Evolutionary conservation across 2,888 invertebrate genomes (phyloP), one percentile per base, ranked within the genome.

Genomic region (Eristalinus aeneus): DNA sequence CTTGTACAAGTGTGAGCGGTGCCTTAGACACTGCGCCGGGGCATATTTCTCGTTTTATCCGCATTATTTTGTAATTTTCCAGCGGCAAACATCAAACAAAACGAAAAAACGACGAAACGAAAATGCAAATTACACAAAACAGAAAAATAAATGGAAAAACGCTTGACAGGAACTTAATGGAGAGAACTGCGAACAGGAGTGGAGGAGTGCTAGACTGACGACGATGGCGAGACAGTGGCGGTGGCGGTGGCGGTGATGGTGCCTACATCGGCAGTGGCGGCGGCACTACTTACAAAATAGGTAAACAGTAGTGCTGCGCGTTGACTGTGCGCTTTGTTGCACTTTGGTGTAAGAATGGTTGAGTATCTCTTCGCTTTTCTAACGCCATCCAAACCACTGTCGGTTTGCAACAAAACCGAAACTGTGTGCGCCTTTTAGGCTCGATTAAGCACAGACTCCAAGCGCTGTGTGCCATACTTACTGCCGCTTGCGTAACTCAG

Each of bases 51-150:
- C 76, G 77, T 54, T 86, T 74, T 86, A 86, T 86, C 82, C 86
- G 77, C 86, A 82, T 78, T 86, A 78, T 86, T 82, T 81, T 86
- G 86, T 86, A 86, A 86, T 86, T 86, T 82, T 81, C 81, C 74
- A 82, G 82, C 86, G 82, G 86, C 78, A 69, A 82, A 86, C 86
- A 74, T 86, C 86, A 86, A 86, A 86, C 86, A 63, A n/a, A 39
- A 23, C 46, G 32, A 39, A 46, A 39, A 39, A n/a, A 36, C 34
- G 27, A n/a, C 75, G 77, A 77, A 86, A 86, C 68, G 73, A 81
- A 86, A 86, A 86, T 86, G 85, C 85, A 86, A 86, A 86, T 86
- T 81, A 80, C 68, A 76, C 68, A 64, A 79, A 75, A 74, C 20
- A 65, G 16, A 61, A 53, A 77, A 69, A 61, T 80, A 80, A 85